A percentile compares a stretch with the other conserved stretches of the same genome.
These are phyloP conservation scores for Meteorus colon DNA, from an alignment of 2,888 invertebrate species.

Conservation along the genomic window DNA sequence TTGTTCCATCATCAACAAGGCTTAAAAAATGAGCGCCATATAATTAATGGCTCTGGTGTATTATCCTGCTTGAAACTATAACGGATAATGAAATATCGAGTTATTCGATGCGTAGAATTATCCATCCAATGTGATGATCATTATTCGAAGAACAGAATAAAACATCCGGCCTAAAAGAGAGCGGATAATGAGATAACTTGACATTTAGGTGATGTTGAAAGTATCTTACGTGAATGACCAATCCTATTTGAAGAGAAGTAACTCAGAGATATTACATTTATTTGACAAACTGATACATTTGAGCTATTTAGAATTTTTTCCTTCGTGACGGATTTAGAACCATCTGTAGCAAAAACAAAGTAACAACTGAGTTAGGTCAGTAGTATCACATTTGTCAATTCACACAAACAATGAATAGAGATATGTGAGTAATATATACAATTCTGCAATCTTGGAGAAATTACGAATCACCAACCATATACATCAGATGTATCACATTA, in stretches of 20 bases:
- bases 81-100: constrained; percentile 9
- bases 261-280: neutral
- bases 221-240: too few relatives aligned
- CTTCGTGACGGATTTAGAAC: neutral
- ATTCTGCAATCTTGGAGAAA: neutral
- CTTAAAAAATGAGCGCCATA: neutral
- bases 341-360: neutral
- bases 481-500: neutral
- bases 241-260: too few relatives aligned
- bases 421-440: neutral
- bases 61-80: neutral
- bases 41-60: neutral
- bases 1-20: constrained; percentile 23
- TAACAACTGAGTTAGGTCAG: constrained; percentile 24
- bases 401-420: neutral
- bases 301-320: neutral
- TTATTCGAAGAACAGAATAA: too few relatives aligned
- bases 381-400: neutral
- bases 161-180: too few relatives aligned
- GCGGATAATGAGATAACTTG: too few relatives aligned
- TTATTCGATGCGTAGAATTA: neutral
- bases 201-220: too few relatives aligned
- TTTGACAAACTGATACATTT: neutral
- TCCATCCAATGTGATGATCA: neutral
- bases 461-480: neutral